Percentiles rank a stretch among this genome's conserved stretches.
These are phyloP conservation scores for Rutilus rutilus DNA, from an alignment of 2,113 vertebrate genomes.

Conservation along the genomic window DNA sequence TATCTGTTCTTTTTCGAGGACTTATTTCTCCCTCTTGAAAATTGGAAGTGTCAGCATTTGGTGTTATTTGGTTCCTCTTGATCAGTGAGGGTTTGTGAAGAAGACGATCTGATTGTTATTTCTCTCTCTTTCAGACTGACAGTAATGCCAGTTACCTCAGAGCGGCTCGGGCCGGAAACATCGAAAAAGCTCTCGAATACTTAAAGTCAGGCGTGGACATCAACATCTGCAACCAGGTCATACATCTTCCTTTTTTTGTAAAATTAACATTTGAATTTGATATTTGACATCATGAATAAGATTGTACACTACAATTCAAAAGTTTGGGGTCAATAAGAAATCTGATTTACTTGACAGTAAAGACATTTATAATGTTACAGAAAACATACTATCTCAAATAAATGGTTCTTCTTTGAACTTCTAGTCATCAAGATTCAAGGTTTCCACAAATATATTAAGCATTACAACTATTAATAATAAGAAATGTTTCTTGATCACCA, in stretches of 20 bases:
- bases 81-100: not conserved
- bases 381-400: not conserved
- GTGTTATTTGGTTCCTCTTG: not conserved
- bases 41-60: not conserved
- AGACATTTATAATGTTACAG: not conserved
- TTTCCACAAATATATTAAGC: not conserved
- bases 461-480: not conserved
- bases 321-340: not conserved
- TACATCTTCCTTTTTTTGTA: not conserved
- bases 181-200: constrained; percentile 97
- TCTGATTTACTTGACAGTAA: not conserved
- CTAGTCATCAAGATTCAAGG: not conserved
- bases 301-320: not conserved
- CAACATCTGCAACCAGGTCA: constrained; percentile 98
- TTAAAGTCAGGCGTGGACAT: constrained; percentile 97
- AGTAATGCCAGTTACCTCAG: constrained; percentile 95
- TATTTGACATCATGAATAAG: no score
- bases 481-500: not conserved
- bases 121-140: constrained; percentile 82
- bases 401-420: not conserved
- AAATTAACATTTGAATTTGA: not conserved
- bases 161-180: constrained; percentile 93
- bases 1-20: not conserved
- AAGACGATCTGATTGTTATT: not conserved
- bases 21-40: not conserved